phyloP scores from a whole-genome alignment of 2,113 vertebrate species.

The Sakesphorus luctuosus region DNA sequence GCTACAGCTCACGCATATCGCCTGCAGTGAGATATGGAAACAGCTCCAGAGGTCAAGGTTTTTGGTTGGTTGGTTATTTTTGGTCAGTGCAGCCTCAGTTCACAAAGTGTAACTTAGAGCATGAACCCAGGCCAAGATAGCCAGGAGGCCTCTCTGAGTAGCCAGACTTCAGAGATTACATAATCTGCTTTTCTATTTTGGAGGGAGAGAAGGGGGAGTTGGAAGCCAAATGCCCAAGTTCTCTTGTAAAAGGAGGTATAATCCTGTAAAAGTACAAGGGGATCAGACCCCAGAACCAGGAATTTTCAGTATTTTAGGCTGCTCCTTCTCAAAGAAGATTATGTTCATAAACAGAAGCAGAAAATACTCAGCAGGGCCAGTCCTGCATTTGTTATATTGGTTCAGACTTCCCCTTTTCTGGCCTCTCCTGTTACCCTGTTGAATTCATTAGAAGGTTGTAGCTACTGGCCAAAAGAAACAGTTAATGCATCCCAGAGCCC shows the following conservation, averaged over 20 bases:
- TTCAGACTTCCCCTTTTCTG: background rate
- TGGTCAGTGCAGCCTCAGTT: background rate
- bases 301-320: background rate
- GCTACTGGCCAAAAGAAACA: slow-evolving; percentile 23
- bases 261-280: background rate
- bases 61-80: background rate
- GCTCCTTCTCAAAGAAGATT: background rate
- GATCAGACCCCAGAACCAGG: background rate
- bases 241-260: background rate
- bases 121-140: background rate
- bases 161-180: background rate
- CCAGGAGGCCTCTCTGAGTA: background rate
- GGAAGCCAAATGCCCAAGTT: background rate
- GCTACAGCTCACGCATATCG: background rate
- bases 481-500: slow-evolving; percentile 23
- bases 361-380: background rate
- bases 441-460: slow-evolving; percentile 16
- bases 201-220: background rate
- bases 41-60: background rate
- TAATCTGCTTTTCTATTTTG: background rate
- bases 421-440: background rate
- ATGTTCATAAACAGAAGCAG: background rate
- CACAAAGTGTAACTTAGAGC: background rate
- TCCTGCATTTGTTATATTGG: background rate
- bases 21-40: background rate